Evolutionary conservation across 2,113 vertebrate species (phyloP).

Genomic region (Heliornis fulica): DNA sequence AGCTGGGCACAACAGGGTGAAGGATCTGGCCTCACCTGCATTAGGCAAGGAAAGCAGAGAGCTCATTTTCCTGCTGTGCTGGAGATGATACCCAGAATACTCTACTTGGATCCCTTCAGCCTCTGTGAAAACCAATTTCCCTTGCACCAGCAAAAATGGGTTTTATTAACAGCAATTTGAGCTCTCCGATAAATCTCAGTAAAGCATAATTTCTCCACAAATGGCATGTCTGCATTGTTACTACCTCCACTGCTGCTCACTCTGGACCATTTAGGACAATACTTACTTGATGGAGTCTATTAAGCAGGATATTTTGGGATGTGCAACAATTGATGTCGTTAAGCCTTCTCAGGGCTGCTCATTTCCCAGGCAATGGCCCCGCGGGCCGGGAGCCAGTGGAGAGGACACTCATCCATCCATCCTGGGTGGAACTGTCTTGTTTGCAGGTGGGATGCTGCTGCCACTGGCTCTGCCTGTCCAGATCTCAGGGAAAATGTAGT

Average conservation of each 20-base stretch:
- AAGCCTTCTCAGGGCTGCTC: neutral
- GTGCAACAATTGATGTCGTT: neutral
- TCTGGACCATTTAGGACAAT: neutral
- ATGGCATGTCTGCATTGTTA: slow-evolving; percentile 1
- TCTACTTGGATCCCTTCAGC: neutral
- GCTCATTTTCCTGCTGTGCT: neutral
- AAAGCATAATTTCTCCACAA: slow-evolving; percentile 23
- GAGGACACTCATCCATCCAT: neutral
- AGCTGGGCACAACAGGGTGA: neutral
- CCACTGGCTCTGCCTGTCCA: accelerated
- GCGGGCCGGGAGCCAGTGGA: accelerated
- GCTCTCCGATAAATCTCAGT: neutral
- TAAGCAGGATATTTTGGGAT: slow-evolving; percentile 5
- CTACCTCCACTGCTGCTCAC: neutral
- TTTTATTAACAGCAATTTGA: slow-evolving; percentile 58
- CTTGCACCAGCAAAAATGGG: neutral
- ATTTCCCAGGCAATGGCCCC: neutral
- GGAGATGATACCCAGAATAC: neutral
- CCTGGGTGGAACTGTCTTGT: accelerated
- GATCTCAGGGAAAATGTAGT: neutral
- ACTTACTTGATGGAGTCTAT: neutral
- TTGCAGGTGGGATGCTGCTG: neutral
- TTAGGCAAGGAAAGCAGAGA: neutral
- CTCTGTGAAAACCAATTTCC: slow-evolving; percentile 41
- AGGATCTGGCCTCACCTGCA: neutral